A percentile compares a stretch with the other conserved stretches of the same genome.
phyloP scores from a whole-genome alignment of 2,888 invertebrate genomes.

The Melanotus villosus region DNA sequence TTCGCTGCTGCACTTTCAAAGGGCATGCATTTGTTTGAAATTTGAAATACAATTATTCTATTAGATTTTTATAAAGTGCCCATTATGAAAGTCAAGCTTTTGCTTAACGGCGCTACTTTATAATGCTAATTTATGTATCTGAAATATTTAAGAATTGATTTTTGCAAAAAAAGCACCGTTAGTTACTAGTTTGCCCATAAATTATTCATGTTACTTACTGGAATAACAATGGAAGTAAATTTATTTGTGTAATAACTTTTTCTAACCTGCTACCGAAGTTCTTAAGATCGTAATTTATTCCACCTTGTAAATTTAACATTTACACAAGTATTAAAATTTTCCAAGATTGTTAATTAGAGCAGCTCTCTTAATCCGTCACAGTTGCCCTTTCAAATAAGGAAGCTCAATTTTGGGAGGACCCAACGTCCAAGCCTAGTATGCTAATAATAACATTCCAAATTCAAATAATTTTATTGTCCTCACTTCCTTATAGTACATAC shows the following conservation, averaged over 20 bases:
- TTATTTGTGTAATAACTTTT: neutral
- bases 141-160: conserved; percentile 3
- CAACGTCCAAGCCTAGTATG: conserved; percentile 8
- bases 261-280: neutral
- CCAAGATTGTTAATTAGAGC: neutral
- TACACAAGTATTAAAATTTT: neutral
- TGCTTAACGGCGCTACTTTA: neutral
- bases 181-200: conserved; percentile 1
- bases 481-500: conserved; percentile 24
- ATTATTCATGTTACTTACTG: conserved; percentile 1
- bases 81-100: neutral
- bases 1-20: no score
- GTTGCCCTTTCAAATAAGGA: conserved; percentile 23
- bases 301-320: neutral
- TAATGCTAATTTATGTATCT: conserved; percentile 16
- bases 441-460: conserved; percentile 13
- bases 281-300: neutral
- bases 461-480: conserved; percentile 16
- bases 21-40: no score
- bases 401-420: conserved; percentile 26
- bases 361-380: conserved; percentile 21
- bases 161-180: conserved; percentile 3
- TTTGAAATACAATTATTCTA: neutral
- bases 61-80: neutral
- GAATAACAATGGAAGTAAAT: neutral